A percentile compares a stretch with the other conserved stretches of the same genome.
These are phyloP conservation scores for Xanthorhoe spadicearia DNA, from an alignment of 2,888 invertebrate species.

Conservation along the genomic window DNA sequence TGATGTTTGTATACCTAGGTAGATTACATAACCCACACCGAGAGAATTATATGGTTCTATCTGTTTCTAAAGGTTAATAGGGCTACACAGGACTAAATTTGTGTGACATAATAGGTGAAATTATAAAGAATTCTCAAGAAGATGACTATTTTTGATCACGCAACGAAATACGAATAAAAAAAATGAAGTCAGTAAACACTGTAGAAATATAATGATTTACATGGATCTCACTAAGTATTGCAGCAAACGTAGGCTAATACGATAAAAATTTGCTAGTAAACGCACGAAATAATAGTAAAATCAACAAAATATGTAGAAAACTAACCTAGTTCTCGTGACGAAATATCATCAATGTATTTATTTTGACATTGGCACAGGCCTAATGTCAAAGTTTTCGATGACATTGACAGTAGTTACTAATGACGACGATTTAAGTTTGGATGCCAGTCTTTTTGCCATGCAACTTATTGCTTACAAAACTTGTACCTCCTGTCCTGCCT, in stretches of 20 bases:
- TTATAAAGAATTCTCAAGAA: not conserved
- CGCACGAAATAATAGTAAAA: not conserved
- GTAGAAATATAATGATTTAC: not conserved
- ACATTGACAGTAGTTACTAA: not conserved
- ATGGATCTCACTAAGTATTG: not conserved
- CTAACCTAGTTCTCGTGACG: constrained; percentile 20
- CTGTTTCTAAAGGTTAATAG: not conserved
- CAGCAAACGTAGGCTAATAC: not conserved
- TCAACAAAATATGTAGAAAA: constrained; percentile 6
- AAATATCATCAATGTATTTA: not conserved
- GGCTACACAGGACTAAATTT: not conserved
- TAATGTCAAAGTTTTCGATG: not conserved
- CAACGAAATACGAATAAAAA: not conserved
- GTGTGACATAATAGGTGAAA: not conserved
- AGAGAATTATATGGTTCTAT: not conserved
- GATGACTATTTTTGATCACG: not conserved
- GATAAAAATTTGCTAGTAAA: not conserved
- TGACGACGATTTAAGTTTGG: too few relatives aligned
- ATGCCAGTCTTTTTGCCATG: too few relatives aligned
- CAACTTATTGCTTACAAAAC: too few relatives aligned
- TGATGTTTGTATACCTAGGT: not conserved
- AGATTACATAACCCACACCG: constrained; percentile 12
- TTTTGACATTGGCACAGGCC: not conserved
- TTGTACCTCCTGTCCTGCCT: too few relatives aligned
- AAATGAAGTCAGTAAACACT: not conserved